Evolutionary conservation across 2,797 vertebrate species (phyloP).

Genomic region (Parauchenoglanis ngamensis): DNA sequence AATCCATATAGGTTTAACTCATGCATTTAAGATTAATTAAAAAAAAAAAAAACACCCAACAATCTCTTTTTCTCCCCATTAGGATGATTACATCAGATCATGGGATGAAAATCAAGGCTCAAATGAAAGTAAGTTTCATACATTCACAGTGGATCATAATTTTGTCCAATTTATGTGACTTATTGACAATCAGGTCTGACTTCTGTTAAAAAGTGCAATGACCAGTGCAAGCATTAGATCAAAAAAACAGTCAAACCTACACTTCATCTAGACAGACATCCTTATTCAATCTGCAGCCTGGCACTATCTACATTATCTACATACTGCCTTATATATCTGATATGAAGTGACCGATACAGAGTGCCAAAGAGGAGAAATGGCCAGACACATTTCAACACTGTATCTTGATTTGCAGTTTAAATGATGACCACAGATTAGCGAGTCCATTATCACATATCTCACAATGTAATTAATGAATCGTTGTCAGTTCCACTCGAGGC

Average conservation of each 20-base stretch:
- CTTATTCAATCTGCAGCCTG: constrained; percentile 45
- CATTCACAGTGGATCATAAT: constrained; percentile 10
- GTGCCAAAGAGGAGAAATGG: constrained; percentile 33
- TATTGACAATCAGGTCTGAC: not conserved
- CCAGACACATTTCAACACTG: constrained; percentile 47
- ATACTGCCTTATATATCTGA: constrained; percentile 60
- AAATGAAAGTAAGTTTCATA: constrained; percentile 87
- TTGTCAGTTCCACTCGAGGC: constrained; percentile 67
- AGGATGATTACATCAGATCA: constrained; percentile 97
- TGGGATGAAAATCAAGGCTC: constrained; percentile 93
- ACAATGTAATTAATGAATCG: constrained; percentile 73
- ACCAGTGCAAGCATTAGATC: not conserved
- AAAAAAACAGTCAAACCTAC: constrained; percentile 1
- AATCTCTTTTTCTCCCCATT: constrained; percentile 50
- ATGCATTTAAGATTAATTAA: not conserved
- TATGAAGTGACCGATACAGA: constrained; percentile 47
- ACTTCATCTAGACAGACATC: constrained; percentile 22
- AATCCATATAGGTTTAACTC: not conserved
- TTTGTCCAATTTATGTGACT: not conserved
- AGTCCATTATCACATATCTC: constrained; percentile 74
- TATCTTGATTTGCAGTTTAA: constrained; percentile 70
- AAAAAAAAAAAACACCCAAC: not conserved
- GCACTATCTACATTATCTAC: constrained; percentile 30
- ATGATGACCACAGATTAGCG: constrained; percentile 65
- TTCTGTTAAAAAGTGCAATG: not conserved